Evolutionary conservation across 2,113 vertebrate genomes (phyloP).

Genomic region (Eptesicus fuscus): DNA sequence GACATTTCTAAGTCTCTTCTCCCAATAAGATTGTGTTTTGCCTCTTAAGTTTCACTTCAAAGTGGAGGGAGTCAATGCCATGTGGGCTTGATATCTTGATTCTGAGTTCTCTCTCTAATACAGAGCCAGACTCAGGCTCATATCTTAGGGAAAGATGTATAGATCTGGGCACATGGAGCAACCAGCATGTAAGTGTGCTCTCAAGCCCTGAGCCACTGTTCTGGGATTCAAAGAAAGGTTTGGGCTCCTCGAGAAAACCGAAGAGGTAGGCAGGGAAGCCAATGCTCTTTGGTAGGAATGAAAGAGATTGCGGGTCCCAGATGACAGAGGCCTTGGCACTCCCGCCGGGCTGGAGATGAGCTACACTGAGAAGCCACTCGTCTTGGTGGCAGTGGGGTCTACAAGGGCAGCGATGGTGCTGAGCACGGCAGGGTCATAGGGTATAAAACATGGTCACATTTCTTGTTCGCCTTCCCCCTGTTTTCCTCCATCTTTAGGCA

Average conservation of each 20-base stretch:
- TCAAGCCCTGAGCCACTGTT: background rate
- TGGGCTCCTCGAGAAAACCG: background rate
- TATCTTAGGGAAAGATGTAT: background rate
- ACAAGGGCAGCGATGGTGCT: accelerated
- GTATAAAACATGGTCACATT: background rate
- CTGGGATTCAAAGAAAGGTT: background rate
- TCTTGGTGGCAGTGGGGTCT: background rate
- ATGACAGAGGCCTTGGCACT: background rate
- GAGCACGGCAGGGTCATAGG: no score
- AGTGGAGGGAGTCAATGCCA: background rate
- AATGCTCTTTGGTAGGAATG: background rate
- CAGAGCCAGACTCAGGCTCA: background rate
- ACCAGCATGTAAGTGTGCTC: background rate
- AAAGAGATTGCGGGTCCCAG: no score
- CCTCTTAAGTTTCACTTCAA: background rate
- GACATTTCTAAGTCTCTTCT: background rate
- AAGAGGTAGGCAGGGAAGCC: background rate
- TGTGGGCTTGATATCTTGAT: background rate
- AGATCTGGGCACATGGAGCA: background rate
- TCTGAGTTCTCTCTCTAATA: background rate
- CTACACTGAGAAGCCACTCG: background rate
- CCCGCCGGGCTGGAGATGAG: background rate
- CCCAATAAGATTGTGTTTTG: background rate
- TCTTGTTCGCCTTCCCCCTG: background rate
- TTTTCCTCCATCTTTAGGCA: background rate